Evolutionary conservation across 1,140 invertebrate species (phyloP), one percentile per base, ranked within the genome.

Genomic region (Conopomorpha cramerella): DNA sequence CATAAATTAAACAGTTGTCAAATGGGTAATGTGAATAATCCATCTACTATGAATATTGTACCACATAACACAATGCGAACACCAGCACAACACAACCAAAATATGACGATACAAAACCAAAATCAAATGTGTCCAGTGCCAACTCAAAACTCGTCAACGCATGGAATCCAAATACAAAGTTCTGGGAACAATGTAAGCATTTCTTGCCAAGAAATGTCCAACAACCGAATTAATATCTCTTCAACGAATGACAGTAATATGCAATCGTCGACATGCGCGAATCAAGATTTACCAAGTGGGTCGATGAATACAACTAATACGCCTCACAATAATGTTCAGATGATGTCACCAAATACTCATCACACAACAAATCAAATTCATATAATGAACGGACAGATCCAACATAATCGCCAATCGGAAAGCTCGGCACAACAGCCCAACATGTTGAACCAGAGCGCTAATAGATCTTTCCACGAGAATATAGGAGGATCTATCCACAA

Each of bases 1-100:
- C 67, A 76, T 46, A 76, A 76, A 47, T 26, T 76, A 15, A 76
- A 59, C 31, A 76, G 68, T 45, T 76, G 71, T 32, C 71, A 76
- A 46, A 56, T 76, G 30, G 51, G 49, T 15, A 53, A 57, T 11
- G 70, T 41, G 30, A 72, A 61, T 34, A 51, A 61, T 4, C 68
- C 66, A 16, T 53, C 68, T 13, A n/a, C n/a, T n/a, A 71, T 76
- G 25, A 76, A 56, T 39, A 76, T 76, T 25, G 66, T 72, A 45
- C 68, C 68, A 14, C 68, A 71, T 36, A 71, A 63, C 43, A 54
- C 59, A 3, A 65, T 73, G 52, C 50, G 64, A 31, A 54, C 58
- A 18, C 60, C 53, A 41, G 51, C 57, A 34, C 63, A 62, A 46
- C 63, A 50, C 23, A 67, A 70, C 51, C 66, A 65, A 41, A 76